phyloP scores from a whole-genome alignment of 2,888 invertebrate genomes.

The Drosophila testacea region DNA sequence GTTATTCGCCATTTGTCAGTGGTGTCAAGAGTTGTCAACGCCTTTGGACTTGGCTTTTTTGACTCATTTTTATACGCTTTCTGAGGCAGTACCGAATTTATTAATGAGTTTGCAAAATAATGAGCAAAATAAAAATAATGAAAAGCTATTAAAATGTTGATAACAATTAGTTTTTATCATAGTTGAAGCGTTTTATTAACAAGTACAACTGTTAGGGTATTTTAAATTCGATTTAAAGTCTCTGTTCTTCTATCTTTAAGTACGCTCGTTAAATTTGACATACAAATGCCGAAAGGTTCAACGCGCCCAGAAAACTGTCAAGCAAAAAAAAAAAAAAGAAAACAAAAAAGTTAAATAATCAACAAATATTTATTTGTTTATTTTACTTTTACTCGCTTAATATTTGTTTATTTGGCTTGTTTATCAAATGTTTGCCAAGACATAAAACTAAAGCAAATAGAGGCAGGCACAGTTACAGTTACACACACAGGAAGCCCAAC shows the following conservation, averaged over 20 bases:
- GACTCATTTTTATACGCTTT: conserved; percentile 10
- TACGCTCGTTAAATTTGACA: conserved; percentile 65
- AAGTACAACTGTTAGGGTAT: not conserved
- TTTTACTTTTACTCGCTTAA: conserved; percentile 53
- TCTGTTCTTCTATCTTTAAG: conserved; percentile 5
- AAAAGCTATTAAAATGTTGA: not conserved
- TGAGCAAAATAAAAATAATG: not conserved
- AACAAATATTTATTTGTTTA: conserved; percentile 54
- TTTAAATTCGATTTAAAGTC: not conserved
- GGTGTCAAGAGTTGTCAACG: conserved; percentile 44
- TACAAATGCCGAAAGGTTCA: conserved; percentile 62
- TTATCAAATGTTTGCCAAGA: conserved; percentile 74
- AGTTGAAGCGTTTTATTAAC: too few relatives aligned
- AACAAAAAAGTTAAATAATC: conserved; percentile 27
- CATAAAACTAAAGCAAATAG: conserved; percentile 69
- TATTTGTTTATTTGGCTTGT: conserved; percentile 58
- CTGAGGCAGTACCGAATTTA: not conserved
- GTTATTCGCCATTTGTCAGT: conserved; percentile 39
- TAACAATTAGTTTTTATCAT: not conserved
- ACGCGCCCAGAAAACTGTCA: conserved; percentile 56
- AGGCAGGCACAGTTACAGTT: conserved; percentile 9
- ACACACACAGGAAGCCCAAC: conserved; percentile 48
- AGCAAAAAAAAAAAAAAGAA: conserved; percentile 12
- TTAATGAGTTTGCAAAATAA: not conserved
- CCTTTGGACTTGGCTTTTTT: conserved; percentile 30